Base-by-base conservation (phyloP, 2,113 vertebrate species). In the Dinomys branickii region DNA sequence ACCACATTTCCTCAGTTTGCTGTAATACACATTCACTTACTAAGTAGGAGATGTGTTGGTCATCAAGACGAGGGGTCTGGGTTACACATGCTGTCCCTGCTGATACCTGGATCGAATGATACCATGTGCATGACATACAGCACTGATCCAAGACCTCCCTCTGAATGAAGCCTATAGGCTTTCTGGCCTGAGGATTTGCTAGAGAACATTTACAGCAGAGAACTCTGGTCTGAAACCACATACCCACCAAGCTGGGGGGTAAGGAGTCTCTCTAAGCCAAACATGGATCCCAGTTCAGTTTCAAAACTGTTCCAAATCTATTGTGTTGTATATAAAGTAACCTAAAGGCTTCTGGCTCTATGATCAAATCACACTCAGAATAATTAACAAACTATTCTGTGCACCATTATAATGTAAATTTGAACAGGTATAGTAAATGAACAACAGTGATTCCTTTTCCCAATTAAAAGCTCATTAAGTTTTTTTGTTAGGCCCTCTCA, bases 321-420 rank as follows among this genome's bases (percentile, higher is more conserved):
- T 88, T 88, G 61, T 65, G 24, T 35, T 87, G 10, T 71, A 11
- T 54, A 14, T 73, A 20, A 77, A 77, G 1, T 28, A 85, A 30
- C 92, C 13, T 59, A 81, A 89, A 91, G 44, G 61, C 61, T 86
- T 69, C 87, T 69, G 24, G 59, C 7, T 75, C 30, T 82, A 13
- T 20, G n/a, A 78, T 67, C 89, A 93, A n/a, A 12, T n/a, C 10
- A 91, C 52, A 56, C 0, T 52, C 63, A 44, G 92, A 93, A 73
- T 84, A 89, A 95, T 61, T 85, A 92, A 85, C 63, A 80, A 83
- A 47, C 94, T 47, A 56, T 93, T 86, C 28, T 88, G 12, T 71
- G 61, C 86, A 65, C 8, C 19, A 86, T 75, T 85, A 80, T 87
- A 58, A 75, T 63, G 3, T 61, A 91, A 93, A 88, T 80, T 82